Base-by-base conservation (phyloP, 2,797 vertebrate species). In the Pyrocephalus nanus region DNA sequence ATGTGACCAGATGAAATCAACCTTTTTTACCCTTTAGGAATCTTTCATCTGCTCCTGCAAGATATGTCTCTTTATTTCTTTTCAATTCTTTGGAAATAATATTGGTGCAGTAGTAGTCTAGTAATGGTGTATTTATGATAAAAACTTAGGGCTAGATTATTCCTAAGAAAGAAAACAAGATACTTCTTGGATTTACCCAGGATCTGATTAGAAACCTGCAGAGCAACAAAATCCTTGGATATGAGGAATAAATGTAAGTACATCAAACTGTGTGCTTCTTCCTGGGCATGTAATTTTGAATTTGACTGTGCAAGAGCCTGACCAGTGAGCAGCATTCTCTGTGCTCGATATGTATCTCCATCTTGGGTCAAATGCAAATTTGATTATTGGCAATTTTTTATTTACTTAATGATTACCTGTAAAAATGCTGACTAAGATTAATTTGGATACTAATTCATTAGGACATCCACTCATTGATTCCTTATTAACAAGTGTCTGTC, bases 271-370 rank as follows among this genome's bases (percentile, higher is more conserved):
- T 2, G 1, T 48, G 17, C 51, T 47, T n/a, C 7, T 38, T 80
- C 20, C 72, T 26, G 34, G 7, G 7, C 19, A 19, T 12, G n/a
- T 3, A 26, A 45, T n/a, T 87, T 29, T 57, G 32, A 58, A 40
- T 15, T 23, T 69, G 48, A 34, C 47, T 42, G 3, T 30, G 40
- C 42, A 20, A 8, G 81, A 81, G 47, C 32, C 71, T 11, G 18
- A 73, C 12, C 53, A 64, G n/a, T 2, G 10, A 91, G 69, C 32
- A 48, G 26, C 60, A 47, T 22, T 40, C 34, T 55, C 55, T 64
- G 32, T 40, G 53, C 72, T 73, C 8, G 0, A 7, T 6, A 26
- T 0, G 0, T 7, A 26, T 26, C n/a, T 50, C 1, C 3, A 48
- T 60, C 65, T 17, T 38, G 20, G 12, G 50, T 23, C 32, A 80